Percentiles rank a stretch among this genome's conserved stretches.
Conservation (phyloP, 1,140 invertebrate species). For the Cyrtorhinus lividipennis region DNA sequence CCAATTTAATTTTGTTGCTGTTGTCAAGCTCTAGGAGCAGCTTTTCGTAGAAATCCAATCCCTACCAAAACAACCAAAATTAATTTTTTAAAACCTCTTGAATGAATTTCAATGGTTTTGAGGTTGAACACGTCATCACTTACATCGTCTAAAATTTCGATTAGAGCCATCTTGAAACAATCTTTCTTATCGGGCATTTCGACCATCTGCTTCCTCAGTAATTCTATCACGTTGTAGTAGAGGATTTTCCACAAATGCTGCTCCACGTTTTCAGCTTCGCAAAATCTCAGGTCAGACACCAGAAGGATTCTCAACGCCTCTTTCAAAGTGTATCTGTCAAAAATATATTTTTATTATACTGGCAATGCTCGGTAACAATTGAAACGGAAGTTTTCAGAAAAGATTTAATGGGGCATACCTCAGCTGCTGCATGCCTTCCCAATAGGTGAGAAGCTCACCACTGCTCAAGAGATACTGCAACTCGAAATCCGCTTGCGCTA, state of each 20-base stretch:
- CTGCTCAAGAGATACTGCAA: constrained; percentile 16
- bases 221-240: constrained; percentile 82
- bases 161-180: constrained; percentile 47
- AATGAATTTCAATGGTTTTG: constrained; percentile 3
- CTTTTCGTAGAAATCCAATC: constrained; percentile 59
- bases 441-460: constrained; percentile 12
- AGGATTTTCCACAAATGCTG: constrained; percentile 83
- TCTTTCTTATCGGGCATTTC: constrained; percentile 37
- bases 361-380: background rate
- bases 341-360: constrained; percentile 8
- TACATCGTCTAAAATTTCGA: constrained; percentile 59
- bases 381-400: background rate
- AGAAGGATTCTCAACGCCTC: constrained; percentile 57
- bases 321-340: constrained; percentile 42
- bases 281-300: constrained; percentile 70
- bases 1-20: constrained; percentile 57
- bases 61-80: constrained; percentile 30
- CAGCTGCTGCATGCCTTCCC: constrained; percentile 18
- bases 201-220: constrained; percentile 49
- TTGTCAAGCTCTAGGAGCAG: constrained; percentile 57
- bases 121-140: constrained; percentile 3
- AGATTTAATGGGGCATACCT: constrained; percentile 7
- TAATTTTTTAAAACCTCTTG: background rate
- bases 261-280: constrained; percentile 75
- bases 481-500: constrained; percentile 18